Conservation (phyloP, 1,140 invertebrate genomes). For the Drosophila burlai region DNA sequence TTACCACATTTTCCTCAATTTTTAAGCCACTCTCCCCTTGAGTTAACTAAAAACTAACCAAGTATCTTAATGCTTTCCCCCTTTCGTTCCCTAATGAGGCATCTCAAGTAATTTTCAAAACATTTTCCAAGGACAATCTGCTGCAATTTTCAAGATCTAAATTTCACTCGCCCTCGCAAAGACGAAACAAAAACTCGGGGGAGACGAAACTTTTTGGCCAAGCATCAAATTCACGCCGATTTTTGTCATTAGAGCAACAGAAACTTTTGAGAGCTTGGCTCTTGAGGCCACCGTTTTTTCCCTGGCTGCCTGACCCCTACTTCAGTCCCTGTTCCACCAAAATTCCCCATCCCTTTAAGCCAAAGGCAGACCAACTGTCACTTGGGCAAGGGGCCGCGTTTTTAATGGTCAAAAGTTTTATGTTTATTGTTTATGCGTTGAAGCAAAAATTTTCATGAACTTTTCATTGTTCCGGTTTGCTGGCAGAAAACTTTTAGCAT, state of each 20-base stretch:
- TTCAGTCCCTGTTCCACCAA: not conserved
- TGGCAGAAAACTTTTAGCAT: slow-evolving; percentile 75
- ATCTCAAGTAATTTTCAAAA: slow-evolving; percentile 20
- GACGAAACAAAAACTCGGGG: slow-evolving; percentile 29
- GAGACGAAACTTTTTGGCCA: slow-evolving; percentile 50
- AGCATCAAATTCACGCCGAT: slow-evolving; percentile 80
- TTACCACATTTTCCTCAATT: not conserved
- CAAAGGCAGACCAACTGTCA: slow-evolving; percentile 52
- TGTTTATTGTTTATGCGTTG: slow-evolving; percentile 83
- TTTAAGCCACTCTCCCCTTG: not conserved
- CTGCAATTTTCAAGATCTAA: slow-evolving; percentile 45
- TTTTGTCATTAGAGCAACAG: slow-evolving; percentile 76
- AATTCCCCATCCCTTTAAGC: not conserved
- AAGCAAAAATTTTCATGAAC: slow-evolving; percentile 83
- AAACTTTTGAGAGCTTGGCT: slow-evolving; percentile 58
- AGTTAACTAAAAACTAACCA: too few relatives aligned
- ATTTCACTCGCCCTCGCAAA: slow-evolving; percentile 31
- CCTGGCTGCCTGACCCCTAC: not conserved
- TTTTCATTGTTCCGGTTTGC: slow-evolving; percentile 83
- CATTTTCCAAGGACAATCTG: slow-evolving; percentile 34
- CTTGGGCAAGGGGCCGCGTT: slow-evolving; percentile 62
- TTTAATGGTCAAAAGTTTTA: slow-evolving; percentile 83
- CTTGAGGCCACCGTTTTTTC: slow-evolving; percentile 45
- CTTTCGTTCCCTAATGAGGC: slow-evolving; percentile 19
- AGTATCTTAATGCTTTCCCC: not conserved